Conservation (phyloP, 2,888 invertebrate species). For the Xestia rhomboidea region DNA sequence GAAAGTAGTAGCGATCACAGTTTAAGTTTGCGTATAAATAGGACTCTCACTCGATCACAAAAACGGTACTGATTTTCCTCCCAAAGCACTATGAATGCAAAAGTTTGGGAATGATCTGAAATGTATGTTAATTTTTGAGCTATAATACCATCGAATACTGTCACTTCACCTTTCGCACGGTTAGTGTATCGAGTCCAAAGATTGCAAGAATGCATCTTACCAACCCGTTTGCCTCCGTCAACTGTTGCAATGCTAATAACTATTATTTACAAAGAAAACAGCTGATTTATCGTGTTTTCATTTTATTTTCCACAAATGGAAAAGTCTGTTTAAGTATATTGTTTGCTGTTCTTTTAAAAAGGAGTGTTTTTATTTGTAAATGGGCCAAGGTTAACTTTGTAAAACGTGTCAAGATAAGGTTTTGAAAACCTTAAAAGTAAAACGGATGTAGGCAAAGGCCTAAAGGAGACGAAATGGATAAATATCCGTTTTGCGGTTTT, state of each 20-base stretch:
- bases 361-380: slow-evolving; percentile 15
- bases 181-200: slow-evolving; percentile 51
- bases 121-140: neutral
- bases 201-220: slow-evolving; percentile 60
- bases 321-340: slow-evolving; percentile 3
- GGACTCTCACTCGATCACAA: neutral
- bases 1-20: slow-evolving; percentile 19
- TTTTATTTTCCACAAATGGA: slow-evolving; percentile 25
- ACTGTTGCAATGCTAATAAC: slow-evolving; percentile 53
- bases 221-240: slow-evolving; percentile 51
- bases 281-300: slow-evolving; percentile 42
- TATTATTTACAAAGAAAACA: slow-evolving; percentile 55
- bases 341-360: slow-evolving; percentile 15
- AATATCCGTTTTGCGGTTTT: slow-evolving; percentile 46
- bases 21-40: neutral
- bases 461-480: slow-evolving; percentile 24
- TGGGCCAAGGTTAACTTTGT: slow-evolving; percentile 19
- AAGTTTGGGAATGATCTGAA: neutral
- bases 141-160: slow-evolving; percentile 12
- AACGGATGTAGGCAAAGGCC: slow-evolving; percentile 41
- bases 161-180: slow-evolving; percentile 26
- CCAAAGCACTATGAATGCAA: neutral
- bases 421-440: slow-evolving; percentile 20
- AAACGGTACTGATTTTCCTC: neutral
- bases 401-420: slow-evolving; percentile 26